Evolutionary conservation across 23 tunicate species (phyloP), one percentile per base, ranked within the genome.

Genomic region (Phallusia fumigata): DNA sequence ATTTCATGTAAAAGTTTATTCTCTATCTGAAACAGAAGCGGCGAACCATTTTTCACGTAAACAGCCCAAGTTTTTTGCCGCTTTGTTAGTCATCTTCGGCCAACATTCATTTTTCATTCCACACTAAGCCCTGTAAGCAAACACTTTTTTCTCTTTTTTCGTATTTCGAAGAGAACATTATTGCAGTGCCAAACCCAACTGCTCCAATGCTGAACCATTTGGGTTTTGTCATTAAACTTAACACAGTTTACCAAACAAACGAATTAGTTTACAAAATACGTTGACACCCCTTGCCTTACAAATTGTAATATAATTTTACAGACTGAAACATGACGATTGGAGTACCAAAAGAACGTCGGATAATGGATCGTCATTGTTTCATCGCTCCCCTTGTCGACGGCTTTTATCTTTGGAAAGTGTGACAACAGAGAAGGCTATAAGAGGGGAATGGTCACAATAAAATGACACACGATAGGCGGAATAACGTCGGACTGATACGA

Each of bases 381-480:
- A 22, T 58, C 13, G 69, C 26, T 21, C 28, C 16, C 28, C 3
- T 58, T 58, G 28, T 58, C 16, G 69, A 58, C 13, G 28, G 28
- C 28, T 58, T 58, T 58, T 58, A 58, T 58, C 69, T 58, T 24
- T 13, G 15, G 3, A 24, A 21, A 58, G 28, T 24, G 26, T 58
- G 69, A 58, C 69, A 58, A 58, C 69, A 58, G 28, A 58, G 28
- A 6, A 6, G 69, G 69, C 69, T 13, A 58, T 40, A 40, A 13
- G 13, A 22, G 16, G 26, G 5, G 69, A 6, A 13, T 58, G 3
- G 69, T 13, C 69, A 58, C 69, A 58, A 58, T 58, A 21, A 58
- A 58, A 58, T 24, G 69, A 58, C 69, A 58, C 69, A 58, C 69
- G 69, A 58, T 58, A 58, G 69, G 69, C 69, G 69, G 69, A 24